Percentiles rank a stretch among this genome's conserved stretches.
Conservation (phyloP, 1,140 invertebrate species). For the Leucophenga varia region DNA sequence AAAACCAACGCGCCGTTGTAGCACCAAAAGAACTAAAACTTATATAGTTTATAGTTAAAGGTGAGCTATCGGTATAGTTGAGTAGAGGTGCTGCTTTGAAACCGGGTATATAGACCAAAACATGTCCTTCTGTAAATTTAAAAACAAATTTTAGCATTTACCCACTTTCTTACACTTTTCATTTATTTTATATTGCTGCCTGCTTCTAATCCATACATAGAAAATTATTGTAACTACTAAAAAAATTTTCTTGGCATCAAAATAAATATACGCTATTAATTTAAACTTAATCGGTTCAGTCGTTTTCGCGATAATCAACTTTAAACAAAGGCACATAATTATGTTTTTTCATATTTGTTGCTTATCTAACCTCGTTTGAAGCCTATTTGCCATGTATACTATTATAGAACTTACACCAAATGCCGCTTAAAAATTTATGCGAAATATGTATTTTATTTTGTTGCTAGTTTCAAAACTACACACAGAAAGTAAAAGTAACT, state of each 20-base stretch:
- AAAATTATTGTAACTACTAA: background rate
- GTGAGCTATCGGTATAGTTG: slow-evolving; percentile 26
- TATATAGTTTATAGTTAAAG: slow-evolving; percentile 38
- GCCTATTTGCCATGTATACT: no score
- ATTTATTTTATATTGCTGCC: background rate
- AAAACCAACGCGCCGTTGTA: slow-evolving; percentile 44
- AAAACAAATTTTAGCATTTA: background rate
- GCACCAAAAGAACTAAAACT: slow-evolving; percentile 46
- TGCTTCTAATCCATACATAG: background rate
- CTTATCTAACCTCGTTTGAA: no score
- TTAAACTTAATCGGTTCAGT: no score
- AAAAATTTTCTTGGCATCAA: background rate
- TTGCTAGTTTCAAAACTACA: background rate
- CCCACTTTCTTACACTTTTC: background rate
- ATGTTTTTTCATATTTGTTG: no score
- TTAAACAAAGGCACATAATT: no score
- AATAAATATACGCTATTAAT: no score
- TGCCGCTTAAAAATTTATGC: no score
- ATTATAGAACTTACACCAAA: no score
- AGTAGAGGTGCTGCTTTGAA: slow-evolving; percentile 38
- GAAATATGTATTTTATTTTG: background rate
- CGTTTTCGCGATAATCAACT: no score
- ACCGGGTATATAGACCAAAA: slow-evolving; percentile 44
- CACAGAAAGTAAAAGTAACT: background rate
- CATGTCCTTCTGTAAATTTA: slow-evolving; percentile 30